These are phyloP conservation scores for Drosophila subpulchrella DNA, from an alignment of 1,140 invertebrate species.

Conservation along the genomic window DNA sequence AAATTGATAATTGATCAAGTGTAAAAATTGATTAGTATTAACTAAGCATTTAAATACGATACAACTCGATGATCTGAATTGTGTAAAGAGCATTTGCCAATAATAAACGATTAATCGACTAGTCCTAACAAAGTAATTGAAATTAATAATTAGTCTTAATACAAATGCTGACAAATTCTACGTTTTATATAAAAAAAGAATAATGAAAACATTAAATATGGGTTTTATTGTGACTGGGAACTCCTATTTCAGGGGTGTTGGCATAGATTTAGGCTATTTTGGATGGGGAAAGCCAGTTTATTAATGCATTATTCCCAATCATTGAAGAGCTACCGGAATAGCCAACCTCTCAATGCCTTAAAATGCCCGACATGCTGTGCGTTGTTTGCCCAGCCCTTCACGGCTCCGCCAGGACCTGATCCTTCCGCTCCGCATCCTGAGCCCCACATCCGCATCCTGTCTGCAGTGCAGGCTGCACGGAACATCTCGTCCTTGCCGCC, in stretches of 20 bases:
- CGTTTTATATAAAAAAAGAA: constrained; percentile 64
- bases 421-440: constrained; percentile 6
- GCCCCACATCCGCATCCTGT: constrained; percentile 8
- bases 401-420: constrained; percentile 5
- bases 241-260: constrained; percentile 1
- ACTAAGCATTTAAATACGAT: constrained; percentile 51
- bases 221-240: constrained; percentile 24
- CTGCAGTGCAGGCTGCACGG: constrained; percentile 32
- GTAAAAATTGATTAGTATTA: constrained; percentile 53
- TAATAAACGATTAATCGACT: constrained; percentile 49
- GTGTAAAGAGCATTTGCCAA: constrained; percentile 56
- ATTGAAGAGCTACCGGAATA: constrained; percentile 23
- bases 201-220: constrained; percentile 2
- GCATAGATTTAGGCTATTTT: not conserved
- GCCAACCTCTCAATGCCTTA: constrained; percentile 41
- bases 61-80: constrained; percentile 63
- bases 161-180: constrained; percentile 74
- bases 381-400: constrained; percentile 19
- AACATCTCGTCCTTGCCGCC: constrained; percentile 15
- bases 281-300: constrained; percentile 4
- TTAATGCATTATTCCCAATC: constrained; percentile 49
- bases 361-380: constrained; percentile 48
- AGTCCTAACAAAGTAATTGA: constrained; percentile 59
- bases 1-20: constrained; percentile 25
- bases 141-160: constrained; percentile 63